Evolutionary conservation across 1,140 invertebrate species (phyloP), one percentile per base, ranked within the genome.

Genomic region (Solen grandis): DNA sequence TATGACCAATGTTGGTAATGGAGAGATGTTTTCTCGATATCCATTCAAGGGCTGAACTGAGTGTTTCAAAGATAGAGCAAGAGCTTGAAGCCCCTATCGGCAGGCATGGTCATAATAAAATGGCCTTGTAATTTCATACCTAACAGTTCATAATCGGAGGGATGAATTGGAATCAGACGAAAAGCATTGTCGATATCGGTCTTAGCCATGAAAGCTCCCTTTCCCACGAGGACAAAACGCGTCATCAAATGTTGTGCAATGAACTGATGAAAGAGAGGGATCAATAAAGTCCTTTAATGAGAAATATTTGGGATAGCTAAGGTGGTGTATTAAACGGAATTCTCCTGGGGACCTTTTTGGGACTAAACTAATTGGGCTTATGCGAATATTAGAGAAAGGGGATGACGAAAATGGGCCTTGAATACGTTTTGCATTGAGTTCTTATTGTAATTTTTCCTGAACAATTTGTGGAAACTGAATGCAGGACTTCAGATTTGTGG

Each of bases 11-110:
- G 35, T 31, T 16, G n/a, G 25, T 25, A 22, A 22, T 4, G 5
- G 35, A 14, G 19, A 59, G 29, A 4, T 69, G 5, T 57, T 33
- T 54, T 78, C 36, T 8, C 2, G 19, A 8, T 19, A 52, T 50
- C 33, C 13, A 77, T 50, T 84, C 63, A 14, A 84, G 19, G 31
- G 55, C 63, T 27, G 70, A 35, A 31, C 60, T 84, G 33, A 84
- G 77, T 14, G 29, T 25, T 46, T 84, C 72, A 60, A 82, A 82
- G n/a, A 63, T 59, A 1, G 33, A 13, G 36, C 65, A 70, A 29
- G 38, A 59, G 19, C 22, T 38, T 46, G 59, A 62, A 27, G 59
- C 59, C 59, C 27, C 59, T 31, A 73, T 73, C 54, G 35, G 14
- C 41, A 46, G 41, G 41, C 41, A 46, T 8, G 41, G 41, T 46